Base-by-base conservation (phyloP, 2,113 vertebrate species). In the Corythoichthys haematopterus region DNA sequence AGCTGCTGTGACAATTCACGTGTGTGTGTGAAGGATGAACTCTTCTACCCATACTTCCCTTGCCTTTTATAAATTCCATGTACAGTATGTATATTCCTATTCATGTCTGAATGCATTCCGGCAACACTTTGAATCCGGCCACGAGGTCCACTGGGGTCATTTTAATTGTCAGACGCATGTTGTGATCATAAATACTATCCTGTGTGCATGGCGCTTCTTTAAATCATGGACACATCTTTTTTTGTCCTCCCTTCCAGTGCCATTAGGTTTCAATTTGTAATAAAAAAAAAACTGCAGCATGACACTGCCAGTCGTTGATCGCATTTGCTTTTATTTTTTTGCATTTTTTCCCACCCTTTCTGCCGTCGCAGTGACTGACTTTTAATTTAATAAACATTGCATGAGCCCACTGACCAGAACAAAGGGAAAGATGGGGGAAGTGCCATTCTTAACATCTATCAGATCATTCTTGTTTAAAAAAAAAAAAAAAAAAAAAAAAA, bases 301-400 rank as follows among this genome's bases (percentile, higher is more conserved):
- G 65, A 57, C 46, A 12, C 45, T 70, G 74, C 75, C 66, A 67
- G 72, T 33, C 60, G 13, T 67, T 40, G 69, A 76, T 65, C 60
- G 57, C 71, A 75, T 81, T 78, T 74, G 71, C 82, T 76, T 86
- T 80, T 86, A 78, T 88, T 80, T 90, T 90, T 61, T 88, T 81
- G 79, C 79, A 81, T 79, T 82, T 82, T 73, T 47, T 13, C 79
- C 66, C 72, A 69, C 83, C 75, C 82, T 84, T 86, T 76, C 65
- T 65, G 75, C 76, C 74, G 81, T 87, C 78, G 77, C 85, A 86
- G 84, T 87, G 82, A 87, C 76, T 91, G 86, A 81, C 83, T 89
- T 91, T 91, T 87, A 87, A 90, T 91, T 85, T 88, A 84, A 88
- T 88, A 91, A 88, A 89, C 87, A 85, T 88, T 80, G 85, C 86